Evolutionary conservation across 1,140 invertebrate species (phyloP).

Genomic region (Drosophila elegans): DNA sequence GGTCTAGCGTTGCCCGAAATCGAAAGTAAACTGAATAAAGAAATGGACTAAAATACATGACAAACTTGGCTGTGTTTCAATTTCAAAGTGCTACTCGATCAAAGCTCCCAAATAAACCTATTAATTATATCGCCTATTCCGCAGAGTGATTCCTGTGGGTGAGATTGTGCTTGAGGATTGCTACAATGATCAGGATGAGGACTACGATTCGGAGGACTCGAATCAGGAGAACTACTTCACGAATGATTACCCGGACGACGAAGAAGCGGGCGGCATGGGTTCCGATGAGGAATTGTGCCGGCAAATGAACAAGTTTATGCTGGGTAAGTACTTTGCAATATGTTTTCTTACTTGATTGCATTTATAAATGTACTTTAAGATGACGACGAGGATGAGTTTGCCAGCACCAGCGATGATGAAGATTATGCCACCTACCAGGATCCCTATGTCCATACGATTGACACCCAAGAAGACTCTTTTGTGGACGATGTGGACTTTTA

Average conservation of each 20-base stretch:
- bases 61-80: slow-evolving; percentile 52
- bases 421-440: slow-evolving; percentile 78
- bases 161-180: slow-evolving; percentile 71
- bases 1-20: slow-evolving; percentile 36
- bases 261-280: slow-evolving; percentile 61
- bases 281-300: slow-evolving; percentile 74
- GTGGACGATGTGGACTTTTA: slow-evolving; percentile 85
- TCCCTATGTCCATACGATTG: slow-evolving; percentile 84
- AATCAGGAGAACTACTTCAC: slow-evolving; percentile 86
- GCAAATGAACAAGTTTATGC: slow-evolving; percentile 73
- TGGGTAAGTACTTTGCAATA: slow-evolving; percentile 45
- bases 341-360: neutral
- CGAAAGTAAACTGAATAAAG: slow-evolving; percentile 57
- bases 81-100: slow-evolving; percentile 20
- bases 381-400: slow-evolving; percentile 67
- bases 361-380: slow-evolving; percentile 25
- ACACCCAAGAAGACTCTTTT: slow-evolving; percentile 79
- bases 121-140: slow-evolving; percentile 13
- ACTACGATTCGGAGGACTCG: slow-evolving; percentile 85
- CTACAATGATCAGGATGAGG: slow-evolving; percentile 64
- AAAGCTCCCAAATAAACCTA: neutral
- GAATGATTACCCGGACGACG: slow-evolving; percentile 86
- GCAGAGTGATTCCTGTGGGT: slow-evolving; percentile 65
- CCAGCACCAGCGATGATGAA: slow-evolving; percentile 84
- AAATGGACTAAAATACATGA: slow-evolving; percentile 30